These are phyloP conservation scores for Pterostichus madidus DNA, from an alignment of 2,888 invertebrate species.

Conservation along the genomic window DNA sequence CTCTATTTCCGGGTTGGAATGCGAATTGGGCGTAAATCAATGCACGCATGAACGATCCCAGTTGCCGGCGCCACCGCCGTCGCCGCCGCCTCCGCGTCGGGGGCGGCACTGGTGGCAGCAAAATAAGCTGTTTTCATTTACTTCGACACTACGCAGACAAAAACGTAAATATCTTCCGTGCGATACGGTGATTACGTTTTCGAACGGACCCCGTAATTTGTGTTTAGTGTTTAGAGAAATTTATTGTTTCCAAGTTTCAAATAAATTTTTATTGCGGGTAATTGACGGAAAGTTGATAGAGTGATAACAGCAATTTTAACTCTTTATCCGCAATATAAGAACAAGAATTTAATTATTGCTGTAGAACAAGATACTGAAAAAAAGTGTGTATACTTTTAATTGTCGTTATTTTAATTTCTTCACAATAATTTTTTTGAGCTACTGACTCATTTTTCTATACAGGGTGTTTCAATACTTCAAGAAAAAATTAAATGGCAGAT, in stretches of 20 bases:
- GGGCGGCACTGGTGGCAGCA: too few relatives aligned
- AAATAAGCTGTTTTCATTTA: slow-evolving; percentile 3
- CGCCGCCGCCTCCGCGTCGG: too few relatives aligned
- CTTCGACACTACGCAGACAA: slow-evolving; percentile 14
- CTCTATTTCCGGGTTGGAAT: slow-evolving; percentile 56
- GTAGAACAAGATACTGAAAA: background rate
- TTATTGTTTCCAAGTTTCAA: background rate
- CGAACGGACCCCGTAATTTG: background rate
- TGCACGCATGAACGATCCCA: slow-evolving; percentile 61
- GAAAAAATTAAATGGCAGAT: too few relatives aligned
- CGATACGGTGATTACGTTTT: background rate
- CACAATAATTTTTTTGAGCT: background rate
- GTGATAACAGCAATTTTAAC: background rate
- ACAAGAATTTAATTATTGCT: background rate
- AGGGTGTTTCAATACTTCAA: too few relatives aligned
- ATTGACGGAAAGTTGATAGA: background rate
- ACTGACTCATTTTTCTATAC: too few relatives aligned
- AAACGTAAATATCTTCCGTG: slow-evolving; percentile 30
- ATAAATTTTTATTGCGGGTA: too few relatives aligned
- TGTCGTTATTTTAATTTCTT: background rate
- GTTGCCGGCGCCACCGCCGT: background rate
- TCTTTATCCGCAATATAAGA: background rate
- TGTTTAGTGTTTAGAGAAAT: background rate
- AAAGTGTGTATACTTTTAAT: too few relatives aligned
- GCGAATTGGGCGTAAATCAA: slow-evolving; percentile 63